A percentile compares a stretch with the other conserved stretches of the same genome.
Conservation (phyloP, 2,888 invertebrate species). For the Brachylomia viminalis region DNA sequence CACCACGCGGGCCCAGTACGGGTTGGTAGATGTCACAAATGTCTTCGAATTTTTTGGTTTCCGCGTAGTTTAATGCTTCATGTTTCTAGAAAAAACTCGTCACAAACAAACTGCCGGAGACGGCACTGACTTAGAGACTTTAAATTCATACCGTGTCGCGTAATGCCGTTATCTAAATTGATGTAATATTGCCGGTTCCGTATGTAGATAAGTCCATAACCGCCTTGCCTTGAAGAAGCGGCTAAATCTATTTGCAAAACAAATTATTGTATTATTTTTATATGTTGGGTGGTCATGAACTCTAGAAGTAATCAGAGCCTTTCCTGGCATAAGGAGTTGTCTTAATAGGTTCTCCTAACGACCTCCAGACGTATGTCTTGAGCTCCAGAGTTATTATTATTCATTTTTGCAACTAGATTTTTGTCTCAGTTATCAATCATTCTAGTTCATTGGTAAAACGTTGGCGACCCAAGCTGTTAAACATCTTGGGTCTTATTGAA, state of each 20-base stretch:
- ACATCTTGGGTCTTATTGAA: background rate
- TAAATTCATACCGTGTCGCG: conserved; percentile 50
- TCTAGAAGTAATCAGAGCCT: conserved; percentile 13
- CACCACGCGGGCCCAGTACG: no score
- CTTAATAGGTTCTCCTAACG: background rate
- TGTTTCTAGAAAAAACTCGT: conserved; percentile 26
- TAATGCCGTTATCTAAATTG: conserved; percentile 50
- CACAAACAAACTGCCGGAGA: background rate
- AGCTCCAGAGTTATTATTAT: background rate
- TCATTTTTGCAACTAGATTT: background rate
- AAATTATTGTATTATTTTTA: conserved; percentile 6
- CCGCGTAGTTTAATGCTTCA: conserved; percentile 15
- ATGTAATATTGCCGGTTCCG: conserved; percentile 38
- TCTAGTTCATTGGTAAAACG: background rate
- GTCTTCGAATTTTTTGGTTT: no score
- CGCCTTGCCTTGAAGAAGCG: conserved; percentile 18
- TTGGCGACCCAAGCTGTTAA: background rate
- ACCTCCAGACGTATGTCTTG: background rate
- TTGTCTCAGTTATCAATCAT: background rate
- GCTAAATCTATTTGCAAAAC: conserved; percentile 12
- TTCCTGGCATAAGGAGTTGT: background rate
- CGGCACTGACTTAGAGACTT: conserved; percentile 21
- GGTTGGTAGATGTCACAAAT: no score
- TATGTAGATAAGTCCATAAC: conserved; percentile 4
- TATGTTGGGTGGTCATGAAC: background rate